Evolutionary conservation across 2,797 vertebrate genomes (phyloP).

Genomic region (Acridotheres tristis): DNA sequence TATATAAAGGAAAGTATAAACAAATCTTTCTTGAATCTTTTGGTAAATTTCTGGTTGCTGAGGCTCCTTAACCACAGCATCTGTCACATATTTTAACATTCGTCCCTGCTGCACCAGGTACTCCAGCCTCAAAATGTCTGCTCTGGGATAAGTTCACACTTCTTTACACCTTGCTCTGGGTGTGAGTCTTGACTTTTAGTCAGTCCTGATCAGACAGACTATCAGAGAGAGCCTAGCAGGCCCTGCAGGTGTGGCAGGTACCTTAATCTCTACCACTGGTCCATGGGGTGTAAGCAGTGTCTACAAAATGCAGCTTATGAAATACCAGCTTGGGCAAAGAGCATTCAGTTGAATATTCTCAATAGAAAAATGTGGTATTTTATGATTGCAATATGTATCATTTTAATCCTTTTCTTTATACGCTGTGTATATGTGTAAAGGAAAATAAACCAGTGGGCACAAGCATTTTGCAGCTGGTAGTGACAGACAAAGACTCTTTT

Average conservation of each 20-base stretch:
- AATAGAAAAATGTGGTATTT: neutral
- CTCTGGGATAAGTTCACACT: neutral
- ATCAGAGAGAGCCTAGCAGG: neutral
- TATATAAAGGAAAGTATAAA: conserved; percentile 9
- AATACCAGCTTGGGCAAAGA: neutral
- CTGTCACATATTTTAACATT: neutral
- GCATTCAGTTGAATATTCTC: neutral
- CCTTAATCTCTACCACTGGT: neutral
- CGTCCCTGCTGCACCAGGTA: neutral
- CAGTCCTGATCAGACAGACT: neutral
- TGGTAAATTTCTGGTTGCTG: neutral
- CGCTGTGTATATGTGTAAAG: conserved; percentile 73
- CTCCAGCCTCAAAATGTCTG: neutral
- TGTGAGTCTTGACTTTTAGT: neutral
- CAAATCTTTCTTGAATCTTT: neutral
- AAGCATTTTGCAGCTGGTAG: conserved; percentile 91
- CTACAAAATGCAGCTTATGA: neutral
- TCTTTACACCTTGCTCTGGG: neutral
- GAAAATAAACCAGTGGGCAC: conserved; percentile 96
- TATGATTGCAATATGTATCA: neutral
- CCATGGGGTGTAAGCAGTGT: rapidly evolving
- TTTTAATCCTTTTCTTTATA: conserved; percentile 66
- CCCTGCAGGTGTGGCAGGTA: neutral
- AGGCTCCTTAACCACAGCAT: neutral
- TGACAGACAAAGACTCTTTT: conserved; percentile 92